Base-by-base conservation (phyloP, 2,888 invertebrate species). In the Drosophila pegasa region DNA sequence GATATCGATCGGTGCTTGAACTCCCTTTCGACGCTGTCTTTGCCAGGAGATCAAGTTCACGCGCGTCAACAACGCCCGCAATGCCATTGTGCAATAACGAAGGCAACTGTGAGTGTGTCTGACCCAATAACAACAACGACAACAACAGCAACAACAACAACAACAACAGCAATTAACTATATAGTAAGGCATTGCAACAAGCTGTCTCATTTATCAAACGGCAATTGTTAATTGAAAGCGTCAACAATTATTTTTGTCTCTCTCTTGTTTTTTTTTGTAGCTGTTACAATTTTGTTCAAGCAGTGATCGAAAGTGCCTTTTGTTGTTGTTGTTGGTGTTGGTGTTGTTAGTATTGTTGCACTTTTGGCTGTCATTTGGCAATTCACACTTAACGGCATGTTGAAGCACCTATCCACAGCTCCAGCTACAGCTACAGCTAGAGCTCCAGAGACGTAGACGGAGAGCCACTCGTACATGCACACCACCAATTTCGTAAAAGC, bases 141-240 rank as follows among this genome's bases (percentile, higher is more conserved):
- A 59, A 43, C 25, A 62, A 20, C 27, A 41, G 18, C 47, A 18
- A 4, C 47, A 29, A 7, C 47, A 14, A 0, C 18, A 18, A 18
- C 47, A 47, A 8, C 29, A 31, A 18, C 25, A 59, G 33, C 10
- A 25, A 20, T 29, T 16, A 41, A 40, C 57, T 55, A 47, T 47
- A 47, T 56, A 56, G 61, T 41, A 47, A 54, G 27, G 27, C 14
- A 56, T 61, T 64, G 74, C 75, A 72, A 59, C 67, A 71, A 63
- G 45, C 75, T 72, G 75, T 77, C 75, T 63, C 75, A 75, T 72
- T 52, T 59, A 75, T 75, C 75, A 77, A 76, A 74, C 65, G 61
- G 71, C 82, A 85, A 73, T 87, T 82, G 79, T 85, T 83, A 83
- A 87, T 83, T 85, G 82, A 79, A 73, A 82, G 65, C 85, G 73